These are phyloP conservation scores for Psittacula derbiana DNA, from an alignment of 2,797 vertebrate genomes.

Conservation along the genomic window DNA sequence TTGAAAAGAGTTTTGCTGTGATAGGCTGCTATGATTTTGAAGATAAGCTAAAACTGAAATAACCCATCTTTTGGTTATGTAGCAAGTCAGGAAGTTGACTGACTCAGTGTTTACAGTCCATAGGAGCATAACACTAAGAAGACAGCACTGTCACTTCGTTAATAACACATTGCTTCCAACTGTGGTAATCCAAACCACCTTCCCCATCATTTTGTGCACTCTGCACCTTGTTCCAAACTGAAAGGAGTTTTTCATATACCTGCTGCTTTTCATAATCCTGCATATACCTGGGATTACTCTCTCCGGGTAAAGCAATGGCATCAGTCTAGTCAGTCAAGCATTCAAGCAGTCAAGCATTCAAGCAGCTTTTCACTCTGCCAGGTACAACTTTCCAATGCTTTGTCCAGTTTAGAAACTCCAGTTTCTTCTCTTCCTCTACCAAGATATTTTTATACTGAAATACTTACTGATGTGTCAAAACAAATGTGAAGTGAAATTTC, in stretches of 20 bases:
- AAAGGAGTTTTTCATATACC: not conserved
- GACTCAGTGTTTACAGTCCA: conserved; percentile 35
- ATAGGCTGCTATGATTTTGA: not conserved
- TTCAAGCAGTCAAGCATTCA: not conserved
- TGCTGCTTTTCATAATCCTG: not conserved
- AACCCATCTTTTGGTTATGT: not conserved
- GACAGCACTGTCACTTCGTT: conserved; percentile 42
- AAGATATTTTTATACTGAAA: not conserved
- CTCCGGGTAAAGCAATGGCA: not conserved
- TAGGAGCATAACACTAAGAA: not conserved
- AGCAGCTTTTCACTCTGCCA: not conserved
- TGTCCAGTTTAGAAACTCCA: not conserved
- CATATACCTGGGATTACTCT: not conserved
- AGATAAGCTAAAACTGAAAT: not conserved
- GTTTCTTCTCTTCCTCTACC: not conserved
- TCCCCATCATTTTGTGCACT: conserved; percentile 1
- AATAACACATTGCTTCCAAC: not conserved
- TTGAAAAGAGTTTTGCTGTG: not conserved
- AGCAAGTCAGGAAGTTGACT: not conserved
- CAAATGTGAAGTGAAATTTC: not conserved
- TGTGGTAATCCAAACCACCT: not conserved
- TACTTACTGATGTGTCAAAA: not conserved
- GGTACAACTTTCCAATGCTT: not conserved
- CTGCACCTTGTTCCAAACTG: not conserved
- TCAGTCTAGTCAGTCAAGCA: not conserved